Percentiles rank a stretch among this genome's conserved stretches.
Evolutionary conservation across 1,140 invertebrate species (phyloP).

Genomic region (Ptiloglossa arizonensis): DNA sequence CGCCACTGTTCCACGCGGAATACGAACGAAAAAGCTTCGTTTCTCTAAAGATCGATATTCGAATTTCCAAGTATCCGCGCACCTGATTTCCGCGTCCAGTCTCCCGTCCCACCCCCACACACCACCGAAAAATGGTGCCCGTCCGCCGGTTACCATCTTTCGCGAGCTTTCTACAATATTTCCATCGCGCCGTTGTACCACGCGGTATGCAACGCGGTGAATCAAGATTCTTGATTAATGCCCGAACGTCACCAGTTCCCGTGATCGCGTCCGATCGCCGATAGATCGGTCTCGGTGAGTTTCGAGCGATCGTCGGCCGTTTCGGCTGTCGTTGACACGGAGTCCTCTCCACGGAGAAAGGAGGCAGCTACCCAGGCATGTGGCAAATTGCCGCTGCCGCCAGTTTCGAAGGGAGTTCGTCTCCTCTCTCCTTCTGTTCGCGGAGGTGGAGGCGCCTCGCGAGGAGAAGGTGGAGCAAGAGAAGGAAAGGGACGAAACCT

Average conservation of each 20-base stretch:
- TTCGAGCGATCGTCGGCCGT: conserved; percentile 6
- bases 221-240: conserved; percentile 12
- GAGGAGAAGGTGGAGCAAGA: conserved; percentile 51
- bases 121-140: too few species aligned
- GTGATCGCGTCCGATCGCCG: conserved; percentile 28
- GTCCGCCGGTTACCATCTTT: too few species aligned
- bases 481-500: too few species aligned
- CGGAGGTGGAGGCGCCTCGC: conserved; percentile 68
- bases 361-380: conserved; percentile 68
- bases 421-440: background rate
- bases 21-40: too few species aligned
- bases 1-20: too few species aligned
- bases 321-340: conserved; percentile 39
- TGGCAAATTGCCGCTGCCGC: conserved; percentile 76
- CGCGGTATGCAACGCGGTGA: background rate
- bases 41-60: too few species aligned
- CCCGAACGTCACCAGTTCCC: conserved; percentile 19
- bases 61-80: too few species aligned
- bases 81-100: too few species aligned
- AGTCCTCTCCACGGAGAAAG: conserved; percentile 36
- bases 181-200: too few species aligned
- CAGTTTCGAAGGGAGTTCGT: conserved; percentile 51
- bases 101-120: too few species aligned
- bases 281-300: conserved; percentile 30
- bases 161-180: too few species aligned